phyloP scores from a whole-genome alignment of 2,113 vertebrate genomes.

The Calyptommatus sinebrachiatus region DNA sequence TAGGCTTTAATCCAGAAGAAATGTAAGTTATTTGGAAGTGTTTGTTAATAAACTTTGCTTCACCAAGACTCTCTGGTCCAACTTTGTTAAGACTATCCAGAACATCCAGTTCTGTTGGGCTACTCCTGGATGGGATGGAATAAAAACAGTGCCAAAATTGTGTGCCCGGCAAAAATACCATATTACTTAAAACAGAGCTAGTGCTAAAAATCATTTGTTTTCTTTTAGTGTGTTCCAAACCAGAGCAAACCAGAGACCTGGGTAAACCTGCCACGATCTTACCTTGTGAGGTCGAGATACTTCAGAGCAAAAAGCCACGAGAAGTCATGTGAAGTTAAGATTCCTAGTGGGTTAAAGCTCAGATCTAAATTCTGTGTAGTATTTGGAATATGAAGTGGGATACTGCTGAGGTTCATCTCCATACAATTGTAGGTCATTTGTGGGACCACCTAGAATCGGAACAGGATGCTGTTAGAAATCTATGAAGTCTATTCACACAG shows the following conservation, averaged over 20 bases:
- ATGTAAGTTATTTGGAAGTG: too few species aligned
- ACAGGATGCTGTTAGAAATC: neutral
- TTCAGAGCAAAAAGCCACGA: slow-evolving; percentile 59
- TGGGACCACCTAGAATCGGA: slow-evolving; percentile 66
- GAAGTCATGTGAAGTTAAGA: slow-evolving; percentile 62
- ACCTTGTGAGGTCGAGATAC: slow-evolving; percentile 77
- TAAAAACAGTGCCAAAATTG: too few species aligned
- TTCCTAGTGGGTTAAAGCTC: slow-evolving; percentile 71
- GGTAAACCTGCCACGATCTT: slow-evolving; percentile 6
- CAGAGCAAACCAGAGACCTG: neutral
- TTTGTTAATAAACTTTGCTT: too few species aligned
- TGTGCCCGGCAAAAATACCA: neutral
- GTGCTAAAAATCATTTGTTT: neutral
- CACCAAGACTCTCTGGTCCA: too few species aligned
- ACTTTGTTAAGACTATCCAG: too few species aligned
- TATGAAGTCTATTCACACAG: neutral
- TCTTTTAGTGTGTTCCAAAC: neutral
- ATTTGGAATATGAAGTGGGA: slow-evolving; percentile 62
- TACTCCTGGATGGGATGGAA: too few species aligned
- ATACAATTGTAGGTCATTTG: slow-evolving; percentile 62
- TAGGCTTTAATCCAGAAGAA: too few species aligned
- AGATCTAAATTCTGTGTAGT: slow-evolving; percentile 68
- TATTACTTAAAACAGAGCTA: neutral
- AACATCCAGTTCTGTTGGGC: too few species aligned
- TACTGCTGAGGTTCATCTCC: slow-evolving; percentile 52